phyloP scores from a whole-genome alignment of 2,113 vertebrate species.

The Eublepharis macularius region DNA sequence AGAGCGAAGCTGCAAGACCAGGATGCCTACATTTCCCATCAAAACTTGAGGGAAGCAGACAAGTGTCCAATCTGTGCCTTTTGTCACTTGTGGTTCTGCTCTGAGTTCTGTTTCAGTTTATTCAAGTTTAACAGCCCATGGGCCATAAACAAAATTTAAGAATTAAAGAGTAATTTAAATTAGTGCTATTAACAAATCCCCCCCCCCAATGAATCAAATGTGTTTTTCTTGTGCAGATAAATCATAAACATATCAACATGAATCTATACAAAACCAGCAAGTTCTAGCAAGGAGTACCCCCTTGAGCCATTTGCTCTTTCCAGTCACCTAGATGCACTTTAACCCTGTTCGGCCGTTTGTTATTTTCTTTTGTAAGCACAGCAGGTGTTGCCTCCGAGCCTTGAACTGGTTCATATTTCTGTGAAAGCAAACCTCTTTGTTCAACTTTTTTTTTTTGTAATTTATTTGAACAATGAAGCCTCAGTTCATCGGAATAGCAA shows the following conservation, averaged over 20 bases:
- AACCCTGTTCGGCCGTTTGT: neutral
- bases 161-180: too few relatives aligned
- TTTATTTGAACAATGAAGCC: conserved; percentile 43
- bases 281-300: neutral
- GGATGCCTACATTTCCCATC: too few relatives aligned
- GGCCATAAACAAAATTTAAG: too few relatives aligned
- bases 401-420: neutral
- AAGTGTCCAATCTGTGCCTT: too few relatives aligned
- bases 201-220: neutral
- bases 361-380: conserved; percentile 22
- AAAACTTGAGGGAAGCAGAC: too few relatives aligned
- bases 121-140: too few relatives aligned
- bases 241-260: rapidly evolving
- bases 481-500: conserved; percentile 48
- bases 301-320: neutral
- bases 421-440: conserved; percentile 46
- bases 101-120: too few relatives aligned
- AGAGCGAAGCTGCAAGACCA: too few relatives aligned
- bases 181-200: neutral
- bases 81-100: too few relatives aligned
- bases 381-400: conserved; percentile 28
- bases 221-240: rapidly evolving
- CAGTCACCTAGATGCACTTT: rapidly evolving
- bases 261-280: rapidly evolving
- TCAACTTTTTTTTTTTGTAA: neutral